Evolutionary conservation across 2,797 vertebrate genomes (phyloP).

Genomic region (Strix occidentalis): DNA sequence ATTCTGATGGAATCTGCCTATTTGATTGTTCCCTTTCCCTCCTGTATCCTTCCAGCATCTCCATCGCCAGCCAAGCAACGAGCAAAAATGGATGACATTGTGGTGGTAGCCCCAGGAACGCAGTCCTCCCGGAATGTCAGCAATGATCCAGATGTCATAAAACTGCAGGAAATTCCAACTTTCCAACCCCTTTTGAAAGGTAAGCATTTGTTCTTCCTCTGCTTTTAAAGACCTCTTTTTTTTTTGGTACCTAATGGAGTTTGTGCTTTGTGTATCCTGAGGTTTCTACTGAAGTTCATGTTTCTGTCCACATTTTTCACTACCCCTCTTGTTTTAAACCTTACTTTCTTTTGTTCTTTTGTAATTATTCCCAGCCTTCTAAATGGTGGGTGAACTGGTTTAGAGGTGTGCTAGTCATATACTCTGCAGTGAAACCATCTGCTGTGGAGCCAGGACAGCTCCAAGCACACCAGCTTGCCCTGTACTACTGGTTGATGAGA

Average conservation of each 20-base stretch:
- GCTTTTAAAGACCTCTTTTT: not conserved
- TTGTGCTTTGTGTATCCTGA: not conserved
- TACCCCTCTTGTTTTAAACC: not conserved
- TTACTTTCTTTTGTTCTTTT: not conserved
- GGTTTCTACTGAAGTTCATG: not conserved
- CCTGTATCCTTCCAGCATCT: slow-evolving; percentile 72
- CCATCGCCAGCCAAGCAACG: slow-evolving; percentile 93
- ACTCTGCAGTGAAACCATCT: not conserved
- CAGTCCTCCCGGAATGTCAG: slow-evolving; percentile 91
- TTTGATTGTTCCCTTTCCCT: not conserved
- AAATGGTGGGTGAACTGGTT: not conserved
- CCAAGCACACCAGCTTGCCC: not conserved
- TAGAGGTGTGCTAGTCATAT: not conserved
- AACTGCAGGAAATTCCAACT: slow-evolving; percentile 96
- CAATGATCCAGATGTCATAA: slow-evolving; percentile 97
- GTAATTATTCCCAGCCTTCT: not conserved
- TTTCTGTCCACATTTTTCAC: not conserved
- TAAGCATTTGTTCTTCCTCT: slow-evolving; percentile 35
- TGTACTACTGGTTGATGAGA: not conserved
- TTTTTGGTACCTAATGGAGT: not conserved
- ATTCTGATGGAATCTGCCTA: not conserved
- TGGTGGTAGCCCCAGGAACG: slow-evolving; percentile 92
- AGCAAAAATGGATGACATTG: slow-evolving; percentile 98
- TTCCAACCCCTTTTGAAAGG: slow-evolving; percentile 98
- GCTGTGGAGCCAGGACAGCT: not conserved